Evolutionary conservation across 1,140 invertebrate species (phyloP).

Genomic region (Drosophila baimaii): DNA sequence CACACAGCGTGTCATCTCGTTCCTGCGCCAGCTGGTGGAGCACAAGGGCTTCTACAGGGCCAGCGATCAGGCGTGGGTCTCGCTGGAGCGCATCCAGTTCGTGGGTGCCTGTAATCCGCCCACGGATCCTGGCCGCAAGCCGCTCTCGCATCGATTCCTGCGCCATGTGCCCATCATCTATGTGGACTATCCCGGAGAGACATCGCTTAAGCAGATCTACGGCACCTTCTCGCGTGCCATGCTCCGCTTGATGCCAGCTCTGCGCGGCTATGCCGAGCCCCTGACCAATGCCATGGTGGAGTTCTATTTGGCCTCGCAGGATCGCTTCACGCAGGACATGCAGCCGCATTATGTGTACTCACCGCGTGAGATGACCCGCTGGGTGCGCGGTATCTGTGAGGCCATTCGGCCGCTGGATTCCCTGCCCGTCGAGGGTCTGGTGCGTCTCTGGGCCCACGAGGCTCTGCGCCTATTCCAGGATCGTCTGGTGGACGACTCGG

Average conservation of each 20-base stretch:
- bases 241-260: constrained; percentile 94
- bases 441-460: constrained; percentile 99
- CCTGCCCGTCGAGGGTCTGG: constrained; percentile 95
- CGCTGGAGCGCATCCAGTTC: constrained; percentile 98
- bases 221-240: constrained; percentile 99
- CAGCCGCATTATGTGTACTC: constrained; percentile 99
- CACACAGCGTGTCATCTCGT: constrained; percentile 99
- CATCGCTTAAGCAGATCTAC: constrained; percentile 98
- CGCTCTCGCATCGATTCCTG: constrained; percentile 96
- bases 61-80: constrained; percentile 98
- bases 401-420: constrained; percentile 97
- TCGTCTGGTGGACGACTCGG: constrained; percentile 96
- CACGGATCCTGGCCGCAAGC: constrained; percentile 99
- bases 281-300: constrained; percentile 99
- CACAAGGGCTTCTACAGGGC: constrained; percentile 96
- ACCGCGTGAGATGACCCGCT: constrained; percentile 99
- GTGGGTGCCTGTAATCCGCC: constrained; percentile 99
- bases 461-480: constrained; percentile 98
- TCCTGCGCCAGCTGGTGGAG: constrained; percentile 98
- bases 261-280: constrained; percentile 97
- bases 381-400: constrained; percentile 99
- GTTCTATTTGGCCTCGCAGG: constrained; percentile 98
- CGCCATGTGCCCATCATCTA: constrained; percentile 99
- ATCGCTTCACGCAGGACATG: constrained; percentile 99
- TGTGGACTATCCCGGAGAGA: constrained; percentile 99